Evolutionary conservation across 2,888 invertebrate species (phyloP), one percentile per base, ranked within the genome.

Genomic region (Rhabditoides inermis): DNA sequence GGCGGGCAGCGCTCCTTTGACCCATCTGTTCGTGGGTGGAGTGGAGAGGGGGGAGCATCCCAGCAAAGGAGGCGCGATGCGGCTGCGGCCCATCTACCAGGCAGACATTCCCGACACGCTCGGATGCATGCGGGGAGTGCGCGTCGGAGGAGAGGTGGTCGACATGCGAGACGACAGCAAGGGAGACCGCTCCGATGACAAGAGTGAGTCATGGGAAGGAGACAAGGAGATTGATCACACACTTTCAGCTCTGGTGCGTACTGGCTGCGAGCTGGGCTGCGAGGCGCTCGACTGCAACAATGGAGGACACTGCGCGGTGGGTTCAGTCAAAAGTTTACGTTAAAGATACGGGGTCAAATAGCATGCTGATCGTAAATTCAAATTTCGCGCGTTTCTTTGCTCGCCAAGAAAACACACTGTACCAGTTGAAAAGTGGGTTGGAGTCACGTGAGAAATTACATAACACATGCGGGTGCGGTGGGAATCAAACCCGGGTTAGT

Each of bases 301-400:
- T 46, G 68, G 70, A 3, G 72, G 72, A 1, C 71, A 72, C 46
- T 72, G 72, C 39, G 56, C 67, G 1, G 65, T 69, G n/a, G n/a
- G n/a, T n/a, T n/a, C n/a, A n/a, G n/a, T n/a, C n/a, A n/a, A n/a
- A n/a, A n/a, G n/a, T n/a, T n/a, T n/a, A n/a, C n/a, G n/a, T n/a
- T n/a, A n/a, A n/a, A n/a, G n/a, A n/a, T n/a, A n/a, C n/a, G n/a
- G n/a, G n/a, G n/a, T n/a, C n/a, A n/a, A n/a, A n/a, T n/a, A n/a
- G n/a, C n/a, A n/a, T n/a, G n/a, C n/a, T n/a, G n/a, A n/a, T n/a
- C n/a, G n/a, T n/a, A n/a, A n/a, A n/a, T n/a, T n/a, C n/a, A n/a
- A n/a, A n/a, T n/a, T n/a, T n/a, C n/a, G n/a, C n/a, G n/a, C n/a
- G n/a, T n/a, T n/a, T n/a, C n/a, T n/a, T n/a, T n/a, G n/a, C n/a